Conservation (phyloP, 2,113 vertebrate genomes). For the Melozone crissalis region DNA sequence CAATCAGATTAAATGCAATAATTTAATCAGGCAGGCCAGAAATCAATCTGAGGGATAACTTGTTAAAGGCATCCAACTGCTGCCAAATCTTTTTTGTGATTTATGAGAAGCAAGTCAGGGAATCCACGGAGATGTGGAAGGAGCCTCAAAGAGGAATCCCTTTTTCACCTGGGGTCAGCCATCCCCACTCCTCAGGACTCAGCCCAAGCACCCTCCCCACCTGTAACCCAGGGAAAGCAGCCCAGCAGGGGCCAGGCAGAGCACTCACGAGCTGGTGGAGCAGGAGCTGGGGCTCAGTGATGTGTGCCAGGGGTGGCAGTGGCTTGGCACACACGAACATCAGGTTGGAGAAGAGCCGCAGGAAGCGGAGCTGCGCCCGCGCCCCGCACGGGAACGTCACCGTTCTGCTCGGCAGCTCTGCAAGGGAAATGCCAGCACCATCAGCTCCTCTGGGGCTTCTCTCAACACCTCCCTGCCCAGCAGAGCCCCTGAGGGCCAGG, state of each 20-base stretch:
- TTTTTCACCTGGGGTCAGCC: background rate
- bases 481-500: fast-evolving
- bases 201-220: background rate
- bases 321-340: slow-evolving; percentile 78
- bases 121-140: background rate
- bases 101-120: background rate
- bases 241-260: background rate
- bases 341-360: slow-evolving; percentile 83
- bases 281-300: slow-evolving; percentile 69
- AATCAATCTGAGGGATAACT: background rate
- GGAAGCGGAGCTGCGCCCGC: slow-evolving; percentile 78
- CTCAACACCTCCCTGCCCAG: background rate
- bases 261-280: slow-evolving; percentile 76
- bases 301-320: slow-evolving; percentile 4
- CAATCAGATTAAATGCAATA: background rate
- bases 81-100: background rate
- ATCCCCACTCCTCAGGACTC: background rate
- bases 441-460: background rate
- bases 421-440: background rate
- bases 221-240: background rate
- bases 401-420: slow-evolving; percentile 68
- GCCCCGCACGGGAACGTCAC: slow-evolving; percentile 76
- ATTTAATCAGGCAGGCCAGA: background rate
- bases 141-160: background rate
- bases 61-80: background rate